phyloP scores from a whole-genome alignment of 2,888 invertebrate species.

The Dione juno region DNA sequence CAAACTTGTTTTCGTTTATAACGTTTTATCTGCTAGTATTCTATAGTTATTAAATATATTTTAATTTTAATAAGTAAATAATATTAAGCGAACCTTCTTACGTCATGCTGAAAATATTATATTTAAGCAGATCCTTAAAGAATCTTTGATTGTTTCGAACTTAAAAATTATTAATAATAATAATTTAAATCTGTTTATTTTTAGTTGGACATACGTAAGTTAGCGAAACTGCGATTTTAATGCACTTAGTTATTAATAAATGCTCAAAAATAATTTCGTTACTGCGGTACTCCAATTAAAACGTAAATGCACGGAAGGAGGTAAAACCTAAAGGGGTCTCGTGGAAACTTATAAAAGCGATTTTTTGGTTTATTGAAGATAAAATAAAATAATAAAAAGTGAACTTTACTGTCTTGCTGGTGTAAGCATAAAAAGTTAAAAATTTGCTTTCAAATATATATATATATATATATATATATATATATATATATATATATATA shows the following conservation, averaged over 20 bases:
- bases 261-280: slow-evolving; percentile 8
- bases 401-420: background rate
- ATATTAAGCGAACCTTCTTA: no score
- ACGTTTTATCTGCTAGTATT: no score
- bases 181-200: background rate
- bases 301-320: slow-evolving; percentile 25
- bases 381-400: slow-evolving; percentile 17
- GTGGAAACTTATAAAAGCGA: slow-evolving; percentile 31
- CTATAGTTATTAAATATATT: no score
- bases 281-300: slow-evolving; percentile 33
- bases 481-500: no score
- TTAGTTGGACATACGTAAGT: background rate
- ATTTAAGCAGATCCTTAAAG: no score
- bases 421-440: background rate
- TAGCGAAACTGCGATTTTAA: background rate
- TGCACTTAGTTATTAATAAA: slow-evolving; percentile 8
- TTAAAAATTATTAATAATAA: no score
- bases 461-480: no score
- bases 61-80: no score
- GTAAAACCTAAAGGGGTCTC: slow-evolving; percentile 16
- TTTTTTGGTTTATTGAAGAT: slow-evolving; percentile 24
- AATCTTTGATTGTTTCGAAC: no score
- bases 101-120: no score
- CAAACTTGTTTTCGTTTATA: no score
- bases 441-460: no score